Base-by-base conservation (phyloP, 1,140 invertebrate genomes). In the Brachionus calyciflorus region DNA sequence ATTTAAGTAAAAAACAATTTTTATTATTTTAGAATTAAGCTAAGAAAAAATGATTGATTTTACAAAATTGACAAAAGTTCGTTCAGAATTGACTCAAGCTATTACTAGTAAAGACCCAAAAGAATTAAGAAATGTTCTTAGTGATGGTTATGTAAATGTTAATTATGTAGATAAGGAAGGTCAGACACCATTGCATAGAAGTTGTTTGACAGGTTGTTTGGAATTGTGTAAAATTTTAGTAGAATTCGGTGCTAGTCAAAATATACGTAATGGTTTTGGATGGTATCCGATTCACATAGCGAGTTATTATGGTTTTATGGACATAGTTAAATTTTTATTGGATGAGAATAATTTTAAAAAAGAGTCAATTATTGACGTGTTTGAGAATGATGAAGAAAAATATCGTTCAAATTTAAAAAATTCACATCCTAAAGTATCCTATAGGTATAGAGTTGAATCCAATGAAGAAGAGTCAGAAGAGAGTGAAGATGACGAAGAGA, bases 11-110 rank as follows among this genome's bases (percentile, higher is more conserved):
- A 44, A 41, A 41, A 21, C n/a, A 4, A 41, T 21, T 46, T 65
- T 26, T 26, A 12, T 26, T 26, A 26, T 65, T 65, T 44, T 44
- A 44, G 40, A 41, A 26, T 14, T 44, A 19, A 65, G 19, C 33
- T 1, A 73, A n/a, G n/a, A n/a, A n/a, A n/a, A 55, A n/a, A 73
- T 73, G 69, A 51, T 73, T 55, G 69, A 73, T 73, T 73, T 73
- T 46, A 40, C 46, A 49, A 49, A 37, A 51, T 26, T 73, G 24
- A 26, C n/a, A 1, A 73, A 55, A 28, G 30, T 73, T 3, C 1
- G 69, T 33, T n/a, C 28, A 0, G 69, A 51, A 0, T 24, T 73
- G 4, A 37, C 33, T 17, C 1, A 21, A 14, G n/a, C 69, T 17
- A 46, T 73, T 5, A 49, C 33, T 9, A 17, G 10, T 6, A 24